Evolutionary conservation across 2,888 invertebrate genomes (phyloP), one percentile per base, ranked within the genome.

Genomic region (Cheilosia scutellata): DNA sequence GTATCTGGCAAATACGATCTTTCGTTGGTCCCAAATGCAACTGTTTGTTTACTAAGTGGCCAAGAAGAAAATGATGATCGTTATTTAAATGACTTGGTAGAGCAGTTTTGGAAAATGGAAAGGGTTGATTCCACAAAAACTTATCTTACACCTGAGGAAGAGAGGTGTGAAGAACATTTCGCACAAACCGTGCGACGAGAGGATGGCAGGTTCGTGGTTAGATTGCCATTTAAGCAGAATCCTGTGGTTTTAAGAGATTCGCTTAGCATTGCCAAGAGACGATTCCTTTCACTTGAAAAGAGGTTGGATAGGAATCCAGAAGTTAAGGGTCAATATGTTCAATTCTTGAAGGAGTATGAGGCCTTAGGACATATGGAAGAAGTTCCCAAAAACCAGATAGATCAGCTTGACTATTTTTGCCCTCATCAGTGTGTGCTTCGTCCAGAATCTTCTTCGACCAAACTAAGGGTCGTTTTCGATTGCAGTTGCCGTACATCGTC

Each of bases 381-480:
- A 1, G 31, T 31, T 31, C 7, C 5, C 1, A 0, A 31, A 31
- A 5, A 31, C 5, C 1, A 31, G 5, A 31, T 31, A 2, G 2
- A 5, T 2, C 5, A 31, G 1, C 0, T 31, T 5, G 31, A 7
- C 2, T 31, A 31, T 6, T 53, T 53, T 25, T 25, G 27, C 51
- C 51, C 27, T 6, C 27, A 53, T 53, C 16, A 53, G 13, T 27
- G 51, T 27, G 53, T 53, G 5, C 7, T 25, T 4, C 3, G 53
- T 0, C 53, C 79, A 11, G 71, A 70, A 49, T 77, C 70, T n/a
- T 55, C 40, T 3, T 58, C 76, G 13, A 57, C 71, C 7, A 70
- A 70, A 63, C 49, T 55, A 7, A 37, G 76, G n/a, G 71, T 76
- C 5, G 82, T 82, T 9, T 82, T 76, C 20, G 74, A 83, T 66